Base-by-base conservation (phyloP, 2,797 vertebrate species). In the Takifugu rubripes region DNA sequence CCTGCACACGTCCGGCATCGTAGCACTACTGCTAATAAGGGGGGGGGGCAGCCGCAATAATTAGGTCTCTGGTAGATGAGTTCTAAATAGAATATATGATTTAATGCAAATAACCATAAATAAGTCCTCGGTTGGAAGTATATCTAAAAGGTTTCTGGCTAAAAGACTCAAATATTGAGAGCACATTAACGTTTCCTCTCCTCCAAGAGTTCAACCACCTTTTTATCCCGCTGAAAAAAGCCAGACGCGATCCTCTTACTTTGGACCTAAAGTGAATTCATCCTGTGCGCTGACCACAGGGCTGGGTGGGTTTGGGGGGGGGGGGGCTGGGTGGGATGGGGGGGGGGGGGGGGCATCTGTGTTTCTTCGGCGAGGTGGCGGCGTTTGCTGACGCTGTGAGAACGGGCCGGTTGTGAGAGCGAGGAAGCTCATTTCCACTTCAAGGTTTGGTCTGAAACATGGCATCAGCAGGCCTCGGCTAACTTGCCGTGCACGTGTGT, bases 351-450 rank as follows among this genome's bases (percentile, higher is more conserved):
- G 46, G 17, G 65, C 44, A 68, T 69, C 61, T 68, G 59, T 55
- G 26, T 61, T 65, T 78, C 74, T 83, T 79, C 26, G 68, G 74
- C 68, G 52, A 59, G 68, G 49, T 65, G 71, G 70, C 64, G 54
- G 66, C 78, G 77, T 88, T 85, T 88, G 87, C 89, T 90, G 90
- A 90, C 85, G 84, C 84, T 75, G 79, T 87, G 82, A 87, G 84
- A 88, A 87, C 57, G 58, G 80, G 79, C 85, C 82, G 78, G 81
- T 87, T 87, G 84, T 57, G 71, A 88, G 81, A 78, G 68, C 52
- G 59, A 81, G 62, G 73, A 80, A 84, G 72, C 87, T 90, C 77
- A 91, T 90, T 91, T 89, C 84, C 88, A 89, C 88, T 88, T 91
- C 88, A 90, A 90, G 87, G 81, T 75, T 81, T 82, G 68, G 78